Base-by-base conservation (phyloP, 2,888 invertebrate genomes). In the Rhopalosiphum nymphaeae region DNA sequence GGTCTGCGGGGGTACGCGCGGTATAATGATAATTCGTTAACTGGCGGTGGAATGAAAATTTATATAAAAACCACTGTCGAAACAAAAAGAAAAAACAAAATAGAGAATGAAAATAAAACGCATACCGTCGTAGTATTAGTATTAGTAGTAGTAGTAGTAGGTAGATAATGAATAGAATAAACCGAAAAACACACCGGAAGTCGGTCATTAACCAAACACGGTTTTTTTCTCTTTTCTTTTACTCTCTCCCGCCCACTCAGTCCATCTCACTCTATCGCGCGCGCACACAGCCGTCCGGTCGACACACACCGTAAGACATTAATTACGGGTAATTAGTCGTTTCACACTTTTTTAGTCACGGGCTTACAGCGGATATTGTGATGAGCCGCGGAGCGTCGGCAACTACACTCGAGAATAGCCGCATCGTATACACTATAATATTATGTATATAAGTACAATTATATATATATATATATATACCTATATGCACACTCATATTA, bases 281-380 rank as follows among this genome's bases (percentile, higher is more conserved):
- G 91, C 42, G 78, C 91, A 36, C 67, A 78, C 89, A 61, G 29
- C 91, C 91, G 91, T 46, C 61, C 61, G 87, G 36, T 61, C 61
- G 67, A 67, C 92, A 87, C 92, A 92, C 92, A 88, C 92, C 92
- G 89, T 89, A 92, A 92, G 91, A 91, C 57, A 57, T 94, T 94
- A 95, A 95, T 94, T 95, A 94, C 84, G 94, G 93, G 95, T 95
- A 95, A 95, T 95, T 95, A 95, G 95, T 91, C 95, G 94, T 94
- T 95, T 95, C 95, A 95, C 95, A 95, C 95, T 95, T 94, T 95
- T 94, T 94, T 94, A 94, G 94, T 94, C 94, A 94, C 94, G 94
- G 94, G 86, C 94, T 46, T 67, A 86, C 94, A 87, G 87, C 94
- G 94, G 94, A 94, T 94, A 91, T 91, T 53, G 94, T 46, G 94